Evolutionary conservation across 1,140 invertebrate species (phyloP).

Genomic region (Vanessa atalanta): DNA sequence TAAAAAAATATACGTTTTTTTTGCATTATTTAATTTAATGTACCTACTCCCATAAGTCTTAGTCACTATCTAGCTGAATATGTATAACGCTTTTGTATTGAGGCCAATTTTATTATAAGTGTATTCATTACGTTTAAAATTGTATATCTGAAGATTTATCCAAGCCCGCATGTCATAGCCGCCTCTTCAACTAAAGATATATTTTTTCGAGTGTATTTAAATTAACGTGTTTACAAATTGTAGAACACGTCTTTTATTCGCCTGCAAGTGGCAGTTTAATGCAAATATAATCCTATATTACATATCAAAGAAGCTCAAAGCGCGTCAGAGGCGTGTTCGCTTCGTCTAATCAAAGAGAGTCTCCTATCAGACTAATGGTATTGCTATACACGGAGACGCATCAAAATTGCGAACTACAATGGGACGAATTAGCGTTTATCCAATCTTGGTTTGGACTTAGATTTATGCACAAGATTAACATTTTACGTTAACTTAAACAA

Average conservation of each 20-base stretch:
- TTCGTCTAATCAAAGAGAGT: constrained; percentile 28
- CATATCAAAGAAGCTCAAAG: constrained; percentile 35
- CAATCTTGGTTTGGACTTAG: neutral
- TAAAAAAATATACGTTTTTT: no score
- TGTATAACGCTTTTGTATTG: no score
- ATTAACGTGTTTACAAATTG: neutral
- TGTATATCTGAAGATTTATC: no score
- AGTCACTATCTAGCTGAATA: no score
- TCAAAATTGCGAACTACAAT: constrained; percentile 2
- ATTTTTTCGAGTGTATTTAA: neutral
- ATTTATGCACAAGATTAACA: neutral
- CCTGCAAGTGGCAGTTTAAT: constrained; percentile 8
- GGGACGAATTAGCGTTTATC: neutral
- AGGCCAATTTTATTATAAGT: no score
- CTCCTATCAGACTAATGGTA: constrained; percentile 25
- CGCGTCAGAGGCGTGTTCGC: constrained; percentile 17
- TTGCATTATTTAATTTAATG: no score
- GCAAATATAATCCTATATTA: constrained; percentile 22
- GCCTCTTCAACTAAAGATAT: no score
- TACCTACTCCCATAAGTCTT: no score
- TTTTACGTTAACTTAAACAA: no score
- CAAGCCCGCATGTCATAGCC: no score
- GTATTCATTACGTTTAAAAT: no score
- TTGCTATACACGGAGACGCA: constrained; percentile 21
- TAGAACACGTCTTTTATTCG: neutral